Evolutionary conservation across 2,113 vertebrate genomes (phyloP), one percentile per base, ranked within the genome.

Genomic region (Nibea albiflora): DNA sequence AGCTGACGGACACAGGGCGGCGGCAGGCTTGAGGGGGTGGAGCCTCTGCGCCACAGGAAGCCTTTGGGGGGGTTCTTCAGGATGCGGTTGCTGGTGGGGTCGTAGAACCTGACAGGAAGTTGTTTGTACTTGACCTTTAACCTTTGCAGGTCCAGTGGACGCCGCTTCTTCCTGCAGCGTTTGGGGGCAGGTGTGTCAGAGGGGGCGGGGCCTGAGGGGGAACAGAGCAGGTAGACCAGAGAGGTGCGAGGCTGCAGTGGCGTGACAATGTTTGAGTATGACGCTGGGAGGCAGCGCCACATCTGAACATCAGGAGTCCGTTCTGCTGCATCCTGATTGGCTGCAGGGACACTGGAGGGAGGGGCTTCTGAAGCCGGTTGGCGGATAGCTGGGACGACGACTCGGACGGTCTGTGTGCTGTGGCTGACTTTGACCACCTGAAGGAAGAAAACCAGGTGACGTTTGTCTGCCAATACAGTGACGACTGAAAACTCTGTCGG

Each of bases 401-500:
- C 44, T 11, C 85, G 79, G 47, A 92, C 93, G 2, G 97, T 97
- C 62, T 98, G 97, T 50, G 96, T 98, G 73, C 95, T 93, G 65
- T 95, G 96, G 82, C 95, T 97, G 31, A 96, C 95, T 89, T 97
- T 98, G 22, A 96, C 96, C 50, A 96, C 94, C 92, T 93, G 80
- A 11, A 20, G 19, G 24, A 64, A 69, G 1, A 69, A 12, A 16
- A 20, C 6, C 6, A 12, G 35, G 49, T 78, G 1, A n/a, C 0
- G 1, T 42, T 20, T 31, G 14, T 28, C 39, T 28, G 17, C 3
- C 11, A 16, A 11, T 5, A 64, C 10, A 53, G 31, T 54, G 3
- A 39, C 11, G 6, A 3, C 4, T 44, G 28, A 20, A 17, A 24
- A 12, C 19, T 24, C 1, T 4, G 2, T 42, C 5, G 0, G 9